phyloP scores from a whole-genome alignment of 1,140 invertebrate genomes.

The Drosophila sturtevanti region DNA sequence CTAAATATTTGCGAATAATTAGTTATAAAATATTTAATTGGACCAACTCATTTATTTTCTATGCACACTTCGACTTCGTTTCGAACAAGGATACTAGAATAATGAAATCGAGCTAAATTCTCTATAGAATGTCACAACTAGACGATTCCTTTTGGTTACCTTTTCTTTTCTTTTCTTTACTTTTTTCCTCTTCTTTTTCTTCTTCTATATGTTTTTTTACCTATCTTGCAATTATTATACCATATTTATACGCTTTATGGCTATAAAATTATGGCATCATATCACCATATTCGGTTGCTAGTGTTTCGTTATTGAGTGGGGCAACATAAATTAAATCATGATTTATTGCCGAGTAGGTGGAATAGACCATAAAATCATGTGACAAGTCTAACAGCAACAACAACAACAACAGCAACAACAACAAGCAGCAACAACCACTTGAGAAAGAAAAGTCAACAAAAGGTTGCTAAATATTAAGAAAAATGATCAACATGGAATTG shows the following conservation, averaged over 20 bases:
- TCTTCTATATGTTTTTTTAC: background rate
- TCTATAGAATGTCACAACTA: conserved; percentile 11
- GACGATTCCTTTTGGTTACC: conserved; percentile 34
- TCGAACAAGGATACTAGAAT: background rate
- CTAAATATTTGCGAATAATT: too few relatives aligned
- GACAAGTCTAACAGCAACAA: conserved; percentile 46
- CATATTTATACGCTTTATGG: conserved; percentile 48
- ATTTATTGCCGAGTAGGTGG: conserved; percentile 62
- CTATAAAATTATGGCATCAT: conserved; percentile 63
- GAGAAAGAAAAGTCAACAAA: conserved; percentile 23
- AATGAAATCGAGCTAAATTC: background rate
- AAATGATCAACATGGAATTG: conserved; percentile 39
- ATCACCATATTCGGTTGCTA: conserved; percentile 54
- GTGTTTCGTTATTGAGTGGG: conserved; percentile 57
- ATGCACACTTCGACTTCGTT: too few relatives aligned
- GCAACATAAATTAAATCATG: conserved; percentile 64
- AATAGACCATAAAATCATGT: conserved; percentile 62
- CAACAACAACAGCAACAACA: conserved; percentile 20
- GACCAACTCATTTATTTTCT: too few relatives aligned
- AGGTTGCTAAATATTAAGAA: conserved; percentile 32
- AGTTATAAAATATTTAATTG: too few relatives aligned
- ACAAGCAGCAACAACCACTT: background rate
- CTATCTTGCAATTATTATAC: conserved; percentile 3
- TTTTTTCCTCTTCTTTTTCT: background rate
- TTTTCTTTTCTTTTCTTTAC: background rate